A percentile compares a stretch with the other conserved stretches of the same genome.
phyloP scores from a whole-genome alignment of 23 tunicate species.

The Phallusia fumigata region DNA sequence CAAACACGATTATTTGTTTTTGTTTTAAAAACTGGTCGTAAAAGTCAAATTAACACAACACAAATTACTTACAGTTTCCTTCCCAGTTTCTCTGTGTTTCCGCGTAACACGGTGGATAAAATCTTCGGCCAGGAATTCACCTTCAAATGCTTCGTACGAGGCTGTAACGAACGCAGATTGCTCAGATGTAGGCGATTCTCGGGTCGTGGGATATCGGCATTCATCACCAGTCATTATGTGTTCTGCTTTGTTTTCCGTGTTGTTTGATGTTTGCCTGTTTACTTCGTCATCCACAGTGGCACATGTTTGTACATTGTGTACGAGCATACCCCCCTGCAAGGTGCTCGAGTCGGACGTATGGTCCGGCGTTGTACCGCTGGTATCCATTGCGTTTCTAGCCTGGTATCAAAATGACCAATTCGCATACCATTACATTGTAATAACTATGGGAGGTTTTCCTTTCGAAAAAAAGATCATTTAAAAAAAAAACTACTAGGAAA shows the following conservation, averaged over 20 bases:
- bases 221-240: not conserved
- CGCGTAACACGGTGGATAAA: not conserved
- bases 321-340: constrained; percentile 1
- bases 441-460: too few relatives aligned
- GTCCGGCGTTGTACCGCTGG: not conserved
- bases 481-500: too few relatives aligned
- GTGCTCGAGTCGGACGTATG: not conserved
- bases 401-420: too few relatives aligned
- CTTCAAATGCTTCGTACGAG: constrained; percentile 38
- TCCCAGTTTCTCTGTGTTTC: not conserved
- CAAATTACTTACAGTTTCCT: not conserved
- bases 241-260: not conserved
- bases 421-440: too few relatives aligned
- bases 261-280: constrained; percentile 7
- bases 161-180: not conserved
- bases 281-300: not conserved
- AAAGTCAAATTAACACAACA: too few relatives aligned
- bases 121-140: constrained; percentile 32
- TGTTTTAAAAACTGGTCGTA: too few relatives aligned
- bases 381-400: not conserved
- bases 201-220: not conserved
- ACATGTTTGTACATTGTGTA: not conserved
- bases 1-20: too few relatives aligned
- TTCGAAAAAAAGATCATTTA: too few relatives aligned
- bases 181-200: not conserved